Percentiles rank a stretch among this genome's conserved stretches.
Conservation (phyloP, 2,113 vertebrate species). For the Choloepus hoffmanni region DNA sequence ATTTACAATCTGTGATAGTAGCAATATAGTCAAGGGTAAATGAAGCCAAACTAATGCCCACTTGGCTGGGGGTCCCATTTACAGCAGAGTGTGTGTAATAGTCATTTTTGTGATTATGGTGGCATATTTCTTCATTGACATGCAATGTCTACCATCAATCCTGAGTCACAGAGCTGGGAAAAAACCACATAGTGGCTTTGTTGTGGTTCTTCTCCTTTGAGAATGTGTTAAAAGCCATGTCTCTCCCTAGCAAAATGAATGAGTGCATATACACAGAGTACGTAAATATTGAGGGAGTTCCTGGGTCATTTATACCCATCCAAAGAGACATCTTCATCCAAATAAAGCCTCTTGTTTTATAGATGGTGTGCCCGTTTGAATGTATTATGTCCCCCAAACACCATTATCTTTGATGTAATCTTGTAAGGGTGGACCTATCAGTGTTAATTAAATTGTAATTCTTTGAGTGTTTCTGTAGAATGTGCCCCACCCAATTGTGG, state of each 20-base stretch:
- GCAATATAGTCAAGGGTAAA: neutral
- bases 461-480: too few species aligned
- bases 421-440: too few species aligned
- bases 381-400: too few species aligned
- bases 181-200: neutral
- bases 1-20: neutral
- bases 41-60: neutral
- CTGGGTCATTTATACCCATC: neutral
- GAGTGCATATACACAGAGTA: neutral
- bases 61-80: neutral
- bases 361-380: too few species aligned
- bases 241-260: neutral
- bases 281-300: neutral
- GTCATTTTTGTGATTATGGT: neutral
- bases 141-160: neutral
- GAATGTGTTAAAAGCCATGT: neutral
- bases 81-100: too few species aligned
- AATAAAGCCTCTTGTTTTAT: neutral
- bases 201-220: neutral
- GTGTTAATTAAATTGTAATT: too few species aligned
- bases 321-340: neutral
- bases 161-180: neutral
- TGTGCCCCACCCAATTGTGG: too few species aligned
- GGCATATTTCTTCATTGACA: neutral
- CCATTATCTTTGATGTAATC: too few species aligned